Percentiles rank a stretch among this genome's conserved stretches.
phyloP scores from a whole-genome alignment of 2,888 invertebrate species.

The Philopedon plagiatum region DNA sequence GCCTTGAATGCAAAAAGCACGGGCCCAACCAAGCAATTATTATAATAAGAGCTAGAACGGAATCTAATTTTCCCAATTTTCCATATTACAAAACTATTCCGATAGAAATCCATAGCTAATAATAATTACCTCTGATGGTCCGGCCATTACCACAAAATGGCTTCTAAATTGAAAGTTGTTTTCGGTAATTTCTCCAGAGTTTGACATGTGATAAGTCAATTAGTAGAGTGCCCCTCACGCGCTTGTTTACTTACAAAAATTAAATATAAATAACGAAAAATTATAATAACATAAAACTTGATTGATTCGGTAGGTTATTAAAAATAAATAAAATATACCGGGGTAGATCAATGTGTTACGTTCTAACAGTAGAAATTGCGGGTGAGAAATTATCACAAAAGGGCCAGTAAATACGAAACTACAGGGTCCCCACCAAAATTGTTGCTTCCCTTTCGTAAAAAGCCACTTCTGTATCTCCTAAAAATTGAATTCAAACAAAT shows the following conservation, averaged over 20 bases:
- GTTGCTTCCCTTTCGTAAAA: too few species aligned
- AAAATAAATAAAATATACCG: neutral
- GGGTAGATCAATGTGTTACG: too few species aligned
- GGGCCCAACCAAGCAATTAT: too few species aligned
- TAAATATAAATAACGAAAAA: slow-evolving; percentile 20
- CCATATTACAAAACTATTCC: slow-evolving; percentile 29
- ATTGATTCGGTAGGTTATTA: neutral
- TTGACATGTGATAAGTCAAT: slow-evolving; percentile 41
- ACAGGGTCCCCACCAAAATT: too few species aligned
- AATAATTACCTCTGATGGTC: slow-evolving; percentile 30
- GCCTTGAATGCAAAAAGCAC: too few species aligned
- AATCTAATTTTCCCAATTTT: slow-evolving; percentile 23
- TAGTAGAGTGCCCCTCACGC: slow-evolving; percentile 16
- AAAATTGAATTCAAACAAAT: too few species aligned
- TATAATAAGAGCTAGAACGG: slow-evolving; percentile 18
- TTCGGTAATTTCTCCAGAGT: slow-evolving; percentile 36
- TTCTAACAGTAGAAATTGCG: too few species aligned
- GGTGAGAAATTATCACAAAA: too few species aligned
- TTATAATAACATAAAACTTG: slow-evolving; percentile 20
- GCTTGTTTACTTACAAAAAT: slow-evolving; percentile 20
- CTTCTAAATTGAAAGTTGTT: slow-evolving; percentile 38
- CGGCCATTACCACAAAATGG: slow-evolving; percentile 36
- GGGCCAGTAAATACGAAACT: too few species aligned
- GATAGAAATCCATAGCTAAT: slow-evolving; percentile 26
- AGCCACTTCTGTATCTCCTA: too few species aligned